Evolutionary conservation across 1,140 invertebrate genomes (phyloP).

Genomic region (Saccostrea cuccullata): DNA sequence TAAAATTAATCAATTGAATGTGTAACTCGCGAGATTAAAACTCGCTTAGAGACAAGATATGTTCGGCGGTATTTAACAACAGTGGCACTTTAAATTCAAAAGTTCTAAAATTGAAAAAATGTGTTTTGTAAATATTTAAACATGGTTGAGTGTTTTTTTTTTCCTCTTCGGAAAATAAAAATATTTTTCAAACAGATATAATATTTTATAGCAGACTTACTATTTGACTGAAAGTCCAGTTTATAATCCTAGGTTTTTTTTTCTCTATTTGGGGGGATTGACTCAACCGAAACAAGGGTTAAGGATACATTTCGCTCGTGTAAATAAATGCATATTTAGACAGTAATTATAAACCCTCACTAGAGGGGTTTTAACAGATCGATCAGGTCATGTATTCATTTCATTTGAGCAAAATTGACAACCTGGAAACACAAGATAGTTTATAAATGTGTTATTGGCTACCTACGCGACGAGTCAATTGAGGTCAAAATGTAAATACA

Average conservation of each 20-base stretch:
- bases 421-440: conserved; percentile 1
- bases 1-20: conserved; percentile 16
- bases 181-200: background rate
- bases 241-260: background rate
- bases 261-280: background rate
- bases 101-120: background rate
- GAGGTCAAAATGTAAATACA: conserved; percentile 31
- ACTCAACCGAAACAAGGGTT: background rate
- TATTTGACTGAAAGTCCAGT: background rate
- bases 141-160: background rate
- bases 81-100: conserved; percentile 8
- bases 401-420: conserved; percentile 36
- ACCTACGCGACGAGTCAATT: conserved; percentile 25
- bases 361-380: background rate
- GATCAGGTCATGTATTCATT: background rate
- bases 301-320: background rate
- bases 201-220: background rate
- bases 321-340: background rate
- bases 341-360: background rate
- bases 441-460: conserved; percentile 11
- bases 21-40: conserved; percentile 20
- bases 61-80: background rate
- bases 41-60: conserved; percentile 23
- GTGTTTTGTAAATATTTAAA: background rate
- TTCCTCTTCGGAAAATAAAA: background rate